These are phyloP conservation scores for Tipula confusa DNA, from an alignment of 2,888 invertebrate species.

Conservation along the genomic window DNA sequence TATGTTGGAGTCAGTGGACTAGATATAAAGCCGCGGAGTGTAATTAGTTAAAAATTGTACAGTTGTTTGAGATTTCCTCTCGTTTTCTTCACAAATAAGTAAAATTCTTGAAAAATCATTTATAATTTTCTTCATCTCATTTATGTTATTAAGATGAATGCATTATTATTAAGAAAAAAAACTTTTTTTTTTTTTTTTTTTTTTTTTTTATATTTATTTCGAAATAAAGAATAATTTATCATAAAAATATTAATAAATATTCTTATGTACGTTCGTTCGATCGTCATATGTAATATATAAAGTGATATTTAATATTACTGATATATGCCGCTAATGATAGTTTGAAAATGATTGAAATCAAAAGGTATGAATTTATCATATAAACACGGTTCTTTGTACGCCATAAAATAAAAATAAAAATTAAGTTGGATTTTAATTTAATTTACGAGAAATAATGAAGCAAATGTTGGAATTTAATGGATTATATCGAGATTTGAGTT, in stretches of 20 bases:
- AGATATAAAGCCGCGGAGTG: not conserved
- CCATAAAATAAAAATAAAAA: not conserved
- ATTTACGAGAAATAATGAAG: not conserved
- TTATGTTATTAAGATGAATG: not conserved
- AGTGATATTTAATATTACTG: conserved; percentile 32
- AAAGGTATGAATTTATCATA: conserved; percentile 28
- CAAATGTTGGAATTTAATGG: not conserved
- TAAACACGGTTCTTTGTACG: not conserved
- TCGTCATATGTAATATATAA: not conserved
- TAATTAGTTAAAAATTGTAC: conserved; percentile 13
- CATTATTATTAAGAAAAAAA: not conserved
- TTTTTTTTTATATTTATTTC: too few relatives aligned
- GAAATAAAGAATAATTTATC: conserved; percentile 12
- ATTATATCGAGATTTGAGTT: not conserved
- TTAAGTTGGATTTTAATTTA: not conserved
- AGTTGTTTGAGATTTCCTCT: not conserved
- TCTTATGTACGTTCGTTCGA: not conserved
- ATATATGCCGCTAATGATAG: conserved; percentile 31
- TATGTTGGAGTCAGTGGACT: too few relatives aligned
- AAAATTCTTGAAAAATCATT: conserved; percentile 25
- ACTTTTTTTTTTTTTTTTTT: not conserved
- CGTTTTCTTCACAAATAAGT: not conserved
- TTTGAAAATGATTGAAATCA: conserved; percentile 27
- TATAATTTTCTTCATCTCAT: conserved; percentile 12
- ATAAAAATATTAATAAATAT: not conserved